phyloP scores from a whole-genome alignment of 2,797 vertebrate genomes.

The Somateria mollissima region DNA sequence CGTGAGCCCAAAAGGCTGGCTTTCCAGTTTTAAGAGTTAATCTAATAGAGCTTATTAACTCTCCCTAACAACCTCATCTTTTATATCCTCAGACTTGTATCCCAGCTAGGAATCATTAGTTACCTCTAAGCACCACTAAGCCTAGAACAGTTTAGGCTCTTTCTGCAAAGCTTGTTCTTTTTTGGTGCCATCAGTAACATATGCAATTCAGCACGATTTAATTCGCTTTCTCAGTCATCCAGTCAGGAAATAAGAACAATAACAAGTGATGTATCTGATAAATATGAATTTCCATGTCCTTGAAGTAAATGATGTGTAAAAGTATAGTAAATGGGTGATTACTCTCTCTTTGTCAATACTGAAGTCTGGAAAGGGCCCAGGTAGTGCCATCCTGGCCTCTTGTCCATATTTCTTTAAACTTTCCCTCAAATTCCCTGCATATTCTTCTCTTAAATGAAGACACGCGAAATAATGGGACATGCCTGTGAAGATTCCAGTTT shows the following conservation, averaged over 20 bases:
- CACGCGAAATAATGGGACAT: not conserved
- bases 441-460: not conserved
- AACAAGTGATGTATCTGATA: not conserved
- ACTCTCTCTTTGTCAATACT: not conserved
- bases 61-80: not conserved
- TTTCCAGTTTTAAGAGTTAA: not conserved
- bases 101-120: not conserved
- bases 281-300: not conserved
- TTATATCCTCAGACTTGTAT: not conserved
- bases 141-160: not conserved
- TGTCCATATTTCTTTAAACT: not conserved
- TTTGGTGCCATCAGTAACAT: not conserved
- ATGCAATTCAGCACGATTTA: not conserved
- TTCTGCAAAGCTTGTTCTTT: not conserved
- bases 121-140: not conserved
- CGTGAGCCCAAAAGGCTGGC: not conserved
- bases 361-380: not conserved
- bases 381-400: not conserved
- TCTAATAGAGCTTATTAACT: not conserved
- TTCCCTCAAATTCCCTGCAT: not conserved
- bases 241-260: not conserved
- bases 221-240: not conserved
- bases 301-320: not conserved
- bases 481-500: not conserved
- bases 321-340: not conserved